A percentile compares a stretch with the other conserved stretches of the same genome.
These are phyloP conservation scores for Pycnomerus fuliginosus DNA, from an alignment of 2,888 invertebrate species.

Conservation along the genomic window DNA sequence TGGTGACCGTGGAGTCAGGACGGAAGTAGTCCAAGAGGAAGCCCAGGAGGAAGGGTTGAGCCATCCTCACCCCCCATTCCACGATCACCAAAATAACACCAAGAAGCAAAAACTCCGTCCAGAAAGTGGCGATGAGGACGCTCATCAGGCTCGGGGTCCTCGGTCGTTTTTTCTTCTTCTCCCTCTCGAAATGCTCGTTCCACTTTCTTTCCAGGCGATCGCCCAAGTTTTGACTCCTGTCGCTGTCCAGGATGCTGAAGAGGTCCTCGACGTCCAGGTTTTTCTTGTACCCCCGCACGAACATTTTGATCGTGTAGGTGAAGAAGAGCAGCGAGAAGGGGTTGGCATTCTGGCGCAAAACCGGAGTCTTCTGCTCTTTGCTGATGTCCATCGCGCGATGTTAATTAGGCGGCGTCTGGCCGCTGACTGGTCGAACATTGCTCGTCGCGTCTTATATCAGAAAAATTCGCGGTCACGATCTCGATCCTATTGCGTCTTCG, in stretches of 20 bases:
- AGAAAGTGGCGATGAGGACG: slow-evolving; percentile 67
- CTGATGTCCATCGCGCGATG: background rate
- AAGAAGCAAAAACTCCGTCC: slow-evolving; percentile 63
- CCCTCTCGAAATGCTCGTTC: slow-evolving; percentile 62
- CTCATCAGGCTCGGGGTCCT: slow-evolving; percentile 64
- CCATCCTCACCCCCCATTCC: slow-evolving; percentile 60
- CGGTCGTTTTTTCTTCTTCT: slow-evolving; percentile 57
- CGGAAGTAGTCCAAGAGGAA: slow-evolving; percentile 67
- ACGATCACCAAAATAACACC: slow-evolving; percentile 65
- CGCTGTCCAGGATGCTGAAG: slow-evolving; percentile 66
- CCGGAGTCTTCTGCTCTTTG: background rate
- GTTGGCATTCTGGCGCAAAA: background rate
- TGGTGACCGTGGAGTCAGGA: slow-evolving; percentile 53
- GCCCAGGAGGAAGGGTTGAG: slow-evolving; percentile 67
- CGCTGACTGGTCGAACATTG: no score
- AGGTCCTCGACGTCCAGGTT: slow-evolving; percentile 73
- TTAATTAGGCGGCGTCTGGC: no score
- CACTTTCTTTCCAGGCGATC: slow-evolving; percentile 71
- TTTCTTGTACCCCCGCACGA: slow-evolving; percentile 71
- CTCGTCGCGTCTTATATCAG: no score
- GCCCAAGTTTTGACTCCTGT: slow-evolving; percentile 70
- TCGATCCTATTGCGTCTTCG: no score
- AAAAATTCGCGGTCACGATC: no score
- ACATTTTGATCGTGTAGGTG: slow-evolving; percentile 76
- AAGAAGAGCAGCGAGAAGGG: background rate